phyloP scores from a whole-genome alignment of 2,113 vertebrate genomes.

The Festucalex cinctus region DNA sequence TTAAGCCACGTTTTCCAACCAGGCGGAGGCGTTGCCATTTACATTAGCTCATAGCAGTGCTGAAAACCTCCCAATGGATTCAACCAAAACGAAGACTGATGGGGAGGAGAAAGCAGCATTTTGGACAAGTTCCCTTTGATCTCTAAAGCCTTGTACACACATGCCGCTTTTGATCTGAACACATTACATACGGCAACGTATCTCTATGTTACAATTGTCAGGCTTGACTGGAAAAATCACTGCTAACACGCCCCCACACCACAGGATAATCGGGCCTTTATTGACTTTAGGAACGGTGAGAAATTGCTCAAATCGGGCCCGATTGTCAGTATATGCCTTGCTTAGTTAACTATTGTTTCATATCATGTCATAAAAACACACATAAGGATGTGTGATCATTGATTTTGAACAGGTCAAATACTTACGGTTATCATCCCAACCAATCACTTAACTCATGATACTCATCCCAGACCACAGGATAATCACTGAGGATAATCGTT shows the following conservation, averaged over 20 bases:
- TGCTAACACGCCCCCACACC: background rate
- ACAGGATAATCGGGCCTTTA: background rate
- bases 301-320: too few relatives aligned
- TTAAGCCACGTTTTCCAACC: constrained; percentile 2
- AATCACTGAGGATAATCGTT: too few relatives aligned
- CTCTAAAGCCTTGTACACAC: background rate
- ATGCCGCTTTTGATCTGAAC: background rate
- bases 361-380: background rate
- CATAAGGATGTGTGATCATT: too few relatives aligned
- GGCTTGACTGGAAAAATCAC: background rate
- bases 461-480: too few relatives aligned
- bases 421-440: too few relatives aligned
- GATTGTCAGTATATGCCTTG: background rate
- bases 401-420: too few relatives aligned
- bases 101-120: background rate
- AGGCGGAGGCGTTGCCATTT: background rate
- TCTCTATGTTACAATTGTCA: background rate
- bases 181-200: background rate
- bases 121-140: background rate
- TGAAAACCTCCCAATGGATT: background rate
- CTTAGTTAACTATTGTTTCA: too few relatives aligned
- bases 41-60: background rate
- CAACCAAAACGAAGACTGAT: background rate
- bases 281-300: background rate
- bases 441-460: too few relatives aligned